Percentiles rank a stretch among this genome's conserved stretches.
Evolutionary conservation across 2,113 vertebrate genomes (phyloP).

Genomic region (Hipposideros armiger): DNA sequence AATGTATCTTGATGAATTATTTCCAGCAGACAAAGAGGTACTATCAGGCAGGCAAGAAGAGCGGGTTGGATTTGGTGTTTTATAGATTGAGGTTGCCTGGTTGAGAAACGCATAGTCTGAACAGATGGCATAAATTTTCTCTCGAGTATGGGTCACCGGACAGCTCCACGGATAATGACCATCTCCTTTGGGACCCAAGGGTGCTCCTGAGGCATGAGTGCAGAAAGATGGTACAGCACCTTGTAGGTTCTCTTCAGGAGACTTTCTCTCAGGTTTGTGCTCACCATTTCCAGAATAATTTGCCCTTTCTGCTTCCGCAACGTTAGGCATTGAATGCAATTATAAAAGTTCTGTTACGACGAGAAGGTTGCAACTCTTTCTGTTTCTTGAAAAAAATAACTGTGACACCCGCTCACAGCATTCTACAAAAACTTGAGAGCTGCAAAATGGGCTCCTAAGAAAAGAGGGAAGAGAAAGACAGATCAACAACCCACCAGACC

Average conservation of each 20-base stretch:
- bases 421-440: conserved; percentile 73
- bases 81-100: conserved; percentile 93
- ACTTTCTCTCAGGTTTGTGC: conserved; percentile 84
- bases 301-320: conserved; percentile 92
- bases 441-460: conserved; percentile 71
- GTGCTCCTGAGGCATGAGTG: conserved; percentile 84
- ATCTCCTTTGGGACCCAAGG: conserved; percentile 91
- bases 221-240: conserved; percentile 87
- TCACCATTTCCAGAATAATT: conserved; percentile 88
- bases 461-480: conserved; percentile 44
- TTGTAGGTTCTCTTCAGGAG: conserved; percentile 82
- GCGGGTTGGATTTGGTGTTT: conserved; percentile 88
- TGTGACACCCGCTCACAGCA: conserved; percentile 61
- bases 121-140: conserved; percentile 99
- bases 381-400: conserved; percentile 60
- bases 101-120: conserved; percentile 98
- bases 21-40: conserved; percentile 84
- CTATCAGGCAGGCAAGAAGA: conserved; percentile 86
- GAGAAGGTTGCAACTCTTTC: conserved; percentile 56
- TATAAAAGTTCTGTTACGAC: conserved; percentile 2
- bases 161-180: conserved; percentile 96
- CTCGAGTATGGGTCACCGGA: conserved; percentile 96
- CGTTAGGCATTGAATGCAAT: conserved; percentile 94
- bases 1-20: conserved; percentile 86
- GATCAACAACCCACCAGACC: not conserved